phyloP scores from a whole-genome alignment of 2,113 vertebrate genomes.

The Salminus brasiliensis region DNA sequence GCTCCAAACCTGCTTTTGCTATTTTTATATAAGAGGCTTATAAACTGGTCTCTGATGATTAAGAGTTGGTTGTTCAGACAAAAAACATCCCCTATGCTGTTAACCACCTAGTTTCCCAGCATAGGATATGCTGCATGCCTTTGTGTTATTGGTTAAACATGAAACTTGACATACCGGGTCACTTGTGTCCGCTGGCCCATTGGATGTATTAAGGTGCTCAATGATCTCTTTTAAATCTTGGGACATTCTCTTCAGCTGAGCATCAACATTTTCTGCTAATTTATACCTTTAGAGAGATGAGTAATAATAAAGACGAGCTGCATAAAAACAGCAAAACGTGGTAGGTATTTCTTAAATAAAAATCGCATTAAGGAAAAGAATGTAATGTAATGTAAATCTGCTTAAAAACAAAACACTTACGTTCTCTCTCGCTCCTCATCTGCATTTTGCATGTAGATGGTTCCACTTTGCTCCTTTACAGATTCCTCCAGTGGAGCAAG shows the following conservation, averaged over 20 bases:
- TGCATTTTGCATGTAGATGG: conserved; percentile 95
- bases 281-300: conserved; percentile 78
- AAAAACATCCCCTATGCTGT: no score
- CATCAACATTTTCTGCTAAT: conserved; percentile 88
- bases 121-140: no score
- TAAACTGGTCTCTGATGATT: no score
- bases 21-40: no score
- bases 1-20: no score
- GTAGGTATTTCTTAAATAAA: not conserved
- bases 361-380: no score
- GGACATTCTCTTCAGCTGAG: conserved; percentile 88
- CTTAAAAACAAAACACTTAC: conserved; percentile 58
- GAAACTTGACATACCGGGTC: conserved; percentile 77
- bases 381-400: not conserved
- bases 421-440: conserved; percentile 96
- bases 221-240: conserved; percentile 92
- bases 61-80: no score
- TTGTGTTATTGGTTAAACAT: no score
- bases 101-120: no score
- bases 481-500: conserved; percentile 90
- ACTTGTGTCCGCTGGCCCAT: conserved; percentile 78
- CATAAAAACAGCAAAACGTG: not conserved
- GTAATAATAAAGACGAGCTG: not conserved
- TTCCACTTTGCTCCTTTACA: conserved; percentile 93
- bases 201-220: conserved; percentile 85